Conservation (phyloP, 2,113 vertebrate genomes). For the Heterochromis multidens region DNA sequence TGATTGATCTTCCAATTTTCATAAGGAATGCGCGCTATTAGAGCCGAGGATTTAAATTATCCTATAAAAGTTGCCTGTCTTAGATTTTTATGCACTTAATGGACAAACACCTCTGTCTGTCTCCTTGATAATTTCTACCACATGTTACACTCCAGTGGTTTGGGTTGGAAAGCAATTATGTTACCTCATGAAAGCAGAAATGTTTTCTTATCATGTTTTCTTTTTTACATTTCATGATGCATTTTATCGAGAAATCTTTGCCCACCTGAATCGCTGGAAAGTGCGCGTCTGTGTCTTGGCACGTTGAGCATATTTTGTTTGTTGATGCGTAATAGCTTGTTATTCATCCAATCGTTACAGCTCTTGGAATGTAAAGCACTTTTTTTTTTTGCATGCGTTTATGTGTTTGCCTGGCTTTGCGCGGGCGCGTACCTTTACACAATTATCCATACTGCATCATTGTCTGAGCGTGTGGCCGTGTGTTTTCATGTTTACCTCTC, state of each 20-base stretch:
- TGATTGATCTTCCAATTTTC: conserved; percentile 77
- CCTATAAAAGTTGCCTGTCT: conserved; percentile 72
- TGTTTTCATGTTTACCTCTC: conserved; percentile 46
- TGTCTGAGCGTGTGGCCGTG: conserved; percentile 9
- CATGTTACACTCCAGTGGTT: conserved; percentile 75
- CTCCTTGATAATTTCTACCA: conserved; percentile 74
- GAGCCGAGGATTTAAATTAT: conserved; percentile 70
- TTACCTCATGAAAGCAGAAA: conserved; percentile 75
- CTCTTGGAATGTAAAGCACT: conserved; percentile 11
- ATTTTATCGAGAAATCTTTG: conserved; percentile 43
- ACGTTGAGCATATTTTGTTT: conserved; percentile 28
- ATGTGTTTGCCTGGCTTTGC: neutral
- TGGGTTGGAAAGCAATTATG: conserved; percentile 73
- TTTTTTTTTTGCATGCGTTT: conserved; percentile 19
- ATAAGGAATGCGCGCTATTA: conserved; percentile 66
- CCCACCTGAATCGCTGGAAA: conserved; percentile 44
- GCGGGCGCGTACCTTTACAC: neutral
- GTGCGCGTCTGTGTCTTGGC: conserved; percentile 24
- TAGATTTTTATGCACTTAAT: conserved; percentile 69
- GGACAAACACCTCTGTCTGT: conserved; percentile 77
- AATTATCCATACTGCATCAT: conserved; percentile 13
- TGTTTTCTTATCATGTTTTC: conserved; percentile 72
- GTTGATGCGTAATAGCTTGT: conserved; percentile 39
- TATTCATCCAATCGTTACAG: conserved; percentile 29
- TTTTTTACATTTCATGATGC: conserved; percentile 41